phyloP scores from a whole-genome alignment of 2,797 vertebrate species.

The Hyperoplus immaculatus region DNA sequence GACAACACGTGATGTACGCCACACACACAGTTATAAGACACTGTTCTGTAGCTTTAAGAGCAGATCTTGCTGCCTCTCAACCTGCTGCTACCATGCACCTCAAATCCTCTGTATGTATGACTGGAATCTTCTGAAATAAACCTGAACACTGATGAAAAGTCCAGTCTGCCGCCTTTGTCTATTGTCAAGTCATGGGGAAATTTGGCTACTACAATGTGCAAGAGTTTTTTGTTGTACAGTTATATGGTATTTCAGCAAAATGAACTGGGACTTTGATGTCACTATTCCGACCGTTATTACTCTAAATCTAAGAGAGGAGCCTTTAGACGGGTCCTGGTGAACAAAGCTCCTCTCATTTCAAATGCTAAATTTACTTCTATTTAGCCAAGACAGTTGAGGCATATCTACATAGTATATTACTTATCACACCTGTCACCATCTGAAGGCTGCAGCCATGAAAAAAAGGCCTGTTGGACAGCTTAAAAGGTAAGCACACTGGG shows the following conservation, averaged over 20 bases:
- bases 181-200: too few species aligned
- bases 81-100: too few species aligned
- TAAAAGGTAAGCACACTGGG: conserved; percentile 67
- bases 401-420: conserved; percentile 50
- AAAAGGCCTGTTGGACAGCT: conserved; percentile 46
- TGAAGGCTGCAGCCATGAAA: conserved; percentile 41
- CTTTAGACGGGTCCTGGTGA: conserved; percentile 26
- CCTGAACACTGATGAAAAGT: too few species aligned
- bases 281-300: conserved; percentile 32
- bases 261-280: conserved; percentile 45
- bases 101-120: too few species aligned
- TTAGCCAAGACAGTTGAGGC: conserved; percentile 27
- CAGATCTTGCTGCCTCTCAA: too few species aligned
- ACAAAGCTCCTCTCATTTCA: conserved; percentile 52
- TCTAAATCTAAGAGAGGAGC: conserved; percentile 29
- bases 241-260: conserved; percentile 54
- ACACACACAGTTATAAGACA: too few species aligned
- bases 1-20: too few species aligned
- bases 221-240: conserved; percentile 26
- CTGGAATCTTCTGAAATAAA: too few species aligned
- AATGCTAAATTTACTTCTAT: conserved; percentile 45
- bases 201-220: neutral
- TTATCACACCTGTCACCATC: conserved; percentile 63
- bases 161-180: too few species aligned
- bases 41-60: too few species aligned